Percentiles rank a stretch among this genome's conserved stretches.
phyloP scores from a whole-genome alignment of 2,888 invertebrate genomes.

The Scaptomyza parva region DNA sequence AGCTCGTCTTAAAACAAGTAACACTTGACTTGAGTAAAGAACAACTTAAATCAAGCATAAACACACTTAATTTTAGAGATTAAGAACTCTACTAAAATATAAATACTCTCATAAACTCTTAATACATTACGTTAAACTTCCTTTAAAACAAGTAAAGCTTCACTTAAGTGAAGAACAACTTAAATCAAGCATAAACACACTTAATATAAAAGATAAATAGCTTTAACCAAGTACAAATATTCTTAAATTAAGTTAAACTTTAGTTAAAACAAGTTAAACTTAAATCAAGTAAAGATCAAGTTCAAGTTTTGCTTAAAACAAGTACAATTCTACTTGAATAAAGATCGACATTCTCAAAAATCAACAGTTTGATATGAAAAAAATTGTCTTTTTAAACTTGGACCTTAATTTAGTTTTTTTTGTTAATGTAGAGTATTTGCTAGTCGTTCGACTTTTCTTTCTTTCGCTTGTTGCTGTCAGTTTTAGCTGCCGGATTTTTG shows the following conservation, averaged over 20 bases:
- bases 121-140: not conserved
- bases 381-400: no score
- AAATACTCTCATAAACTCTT: no score
- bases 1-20: no score
- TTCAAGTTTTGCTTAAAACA: not conserved
- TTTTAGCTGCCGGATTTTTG: conserved; percentile 9
- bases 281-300: not conserved
- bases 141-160: not conserved
- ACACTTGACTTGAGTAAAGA: no score
- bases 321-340: not conserved
- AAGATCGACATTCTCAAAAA: no score
- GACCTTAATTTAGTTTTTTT: no score
- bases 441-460: not conserved
- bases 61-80: not conserved
- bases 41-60: not conserved
- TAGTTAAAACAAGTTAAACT: not conserved
- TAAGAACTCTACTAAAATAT: not conserved
- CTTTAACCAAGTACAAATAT: not conserved
- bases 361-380: no score
- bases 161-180: no score
- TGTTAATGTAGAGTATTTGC: conserved; percentile 1
- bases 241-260: no score
- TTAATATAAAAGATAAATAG: not conserved
- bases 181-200: not conserved
- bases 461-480: accelerated